Percentiles rank a stretch among this genome's conserved stretches.
These are phyloP conservation scores for Misgurnus anguillicaudatus DNA, from an alignment of 2,113 vertebrate species.

Conservation along the genomic window DNA sequence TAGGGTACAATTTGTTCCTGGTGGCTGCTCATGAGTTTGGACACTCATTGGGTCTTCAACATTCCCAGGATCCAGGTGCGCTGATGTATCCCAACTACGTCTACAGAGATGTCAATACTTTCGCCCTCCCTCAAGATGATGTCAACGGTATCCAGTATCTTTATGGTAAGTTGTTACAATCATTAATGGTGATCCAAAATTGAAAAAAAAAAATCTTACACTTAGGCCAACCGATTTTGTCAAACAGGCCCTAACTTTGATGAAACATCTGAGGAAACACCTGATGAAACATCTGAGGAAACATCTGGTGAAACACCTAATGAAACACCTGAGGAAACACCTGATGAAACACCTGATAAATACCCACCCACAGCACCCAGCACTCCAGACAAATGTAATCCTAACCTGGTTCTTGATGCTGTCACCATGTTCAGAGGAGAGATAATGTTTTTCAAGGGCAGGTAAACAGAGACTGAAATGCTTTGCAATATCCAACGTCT, in stretches of 20 bases:
- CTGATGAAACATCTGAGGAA: too few species aligned
- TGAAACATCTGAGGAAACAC: background rate
- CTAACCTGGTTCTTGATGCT: slow-evolving; percentile 82
- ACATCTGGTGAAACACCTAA: too few species aligned
- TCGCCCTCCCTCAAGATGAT: slow-evolving; percentile 82
- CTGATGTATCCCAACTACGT: slow-evolving; percentile 77
- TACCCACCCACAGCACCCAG: slow-evolving; percentile 66
- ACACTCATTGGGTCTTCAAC: slow-evolving; percentile 87
- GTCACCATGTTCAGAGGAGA: slow-evolving; percentile 83
- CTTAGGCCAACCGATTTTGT: too few species aligned
- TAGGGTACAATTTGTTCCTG: slow-evolving; percentile 86
- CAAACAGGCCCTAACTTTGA: slow-evolving; percentile 61
- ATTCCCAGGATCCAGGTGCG: slow-evolving; percentile 85
- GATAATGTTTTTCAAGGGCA: slow-evolving; percentile 86
- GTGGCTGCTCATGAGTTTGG: slow-evolving; percentile 95
- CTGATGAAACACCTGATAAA: slow-evolving; percentile 38
- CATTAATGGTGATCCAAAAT: background rate
- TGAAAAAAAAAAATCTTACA: too few species aligned
- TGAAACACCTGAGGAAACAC: too few species aligned
- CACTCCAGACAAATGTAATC: slow-evolving; percentile 82
- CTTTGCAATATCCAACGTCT: background rate
- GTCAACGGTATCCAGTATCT: slow-evolving; percentile 88
- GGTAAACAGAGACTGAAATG: slow-evolving; percentile 67
- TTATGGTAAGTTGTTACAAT: slow-evolving; percentile 78
- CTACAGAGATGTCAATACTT: too few species aligned